These are phyloP conservation scores for Edolisoma coerulescens DNA, from an alignment of 2,113 vertebrate species.

Conservation along the genomic window DNA sequence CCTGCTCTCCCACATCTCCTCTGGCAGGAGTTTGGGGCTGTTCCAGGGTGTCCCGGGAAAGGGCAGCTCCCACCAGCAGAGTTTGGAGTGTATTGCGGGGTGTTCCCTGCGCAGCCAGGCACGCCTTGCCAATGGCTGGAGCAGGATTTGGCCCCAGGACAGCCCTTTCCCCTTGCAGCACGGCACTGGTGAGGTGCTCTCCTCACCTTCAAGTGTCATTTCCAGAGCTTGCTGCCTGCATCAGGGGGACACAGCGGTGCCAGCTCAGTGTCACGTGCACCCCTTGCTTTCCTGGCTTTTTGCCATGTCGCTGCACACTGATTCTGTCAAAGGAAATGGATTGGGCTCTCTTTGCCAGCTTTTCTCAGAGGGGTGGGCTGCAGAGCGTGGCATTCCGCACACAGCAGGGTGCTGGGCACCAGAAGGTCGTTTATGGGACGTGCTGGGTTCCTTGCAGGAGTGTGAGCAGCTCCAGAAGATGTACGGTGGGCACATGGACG, in stretches of 20 bases:
- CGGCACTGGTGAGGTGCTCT: fast-evolving
- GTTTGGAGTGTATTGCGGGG: fast-evolving
- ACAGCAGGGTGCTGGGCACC: not conserved
- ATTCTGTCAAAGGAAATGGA: not conserved
- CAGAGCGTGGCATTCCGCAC: not conserved
- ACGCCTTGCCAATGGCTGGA: fast-evolving
- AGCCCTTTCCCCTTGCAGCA: not conserved
- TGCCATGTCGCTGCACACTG: not conserved
- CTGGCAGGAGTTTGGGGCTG: not conserved
- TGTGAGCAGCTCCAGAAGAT: conserved; percentile 98
- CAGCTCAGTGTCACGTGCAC: fast-evolving
- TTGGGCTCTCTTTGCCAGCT: not conserved
- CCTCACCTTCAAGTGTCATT: not conserved
- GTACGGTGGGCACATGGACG: conserved; percentile 90
- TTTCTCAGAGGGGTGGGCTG: not conserved
- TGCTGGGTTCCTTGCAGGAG: conserved; percentile 75
- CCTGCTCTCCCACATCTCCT: not conserved
- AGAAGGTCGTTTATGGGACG: fast-evolving
- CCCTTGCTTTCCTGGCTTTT: not conserved
- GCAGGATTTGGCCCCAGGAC: not conserved
- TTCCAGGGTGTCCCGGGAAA: not conserved
- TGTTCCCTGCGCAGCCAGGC: fast-evolving
- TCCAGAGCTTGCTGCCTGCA: not conserved
- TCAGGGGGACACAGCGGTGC: fast-evolving
- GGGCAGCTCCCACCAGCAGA: not conserved